Evolutionary conservation across 2,888 invertebrate species (phyloP).

Genomic region (Julus scanicus): DNA sequence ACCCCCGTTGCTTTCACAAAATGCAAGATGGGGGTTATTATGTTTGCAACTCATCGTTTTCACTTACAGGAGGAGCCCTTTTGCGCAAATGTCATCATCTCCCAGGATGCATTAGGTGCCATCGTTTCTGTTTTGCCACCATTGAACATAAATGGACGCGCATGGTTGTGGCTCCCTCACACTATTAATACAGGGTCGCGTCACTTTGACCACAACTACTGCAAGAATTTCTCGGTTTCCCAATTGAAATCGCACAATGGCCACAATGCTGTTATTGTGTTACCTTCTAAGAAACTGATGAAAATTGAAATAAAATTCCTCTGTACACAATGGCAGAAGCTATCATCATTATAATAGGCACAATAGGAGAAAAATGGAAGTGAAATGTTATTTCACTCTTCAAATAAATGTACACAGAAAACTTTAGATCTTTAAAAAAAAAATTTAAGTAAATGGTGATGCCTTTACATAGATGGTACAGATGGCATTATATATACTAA

Average conservation of each 20-base stretch:
- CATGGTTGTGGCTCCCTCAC: not conserved
- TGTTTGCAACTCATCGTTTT: constrained; percentile 19
- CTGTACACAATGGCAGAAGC: not conserved
- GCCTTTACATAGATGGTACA: too few species aligned
- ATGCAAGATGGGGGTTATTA: not conserved
- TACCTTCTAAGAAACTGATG: not conserved
- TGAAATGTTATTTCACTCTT: not conserved
- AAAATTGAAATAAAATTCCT: constrained; percentile 15
- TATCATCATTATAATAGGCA: not conserved
- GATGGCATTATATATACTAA: too few species aligned
- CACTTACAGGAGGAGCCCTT: not conserved
- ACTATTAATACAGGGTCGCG: constrained; percentile 8
- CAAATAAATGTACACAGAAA: not conserved
- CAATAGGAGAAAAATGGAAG: not conserved
- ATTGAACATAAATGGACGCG: not conserved
- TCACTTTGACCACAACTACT: constrained; percentile 37
- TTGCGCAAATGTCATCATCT: not conserved
- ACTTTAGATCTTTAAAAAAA: not conserved
- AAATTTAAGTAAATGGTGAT: too few species aligned
- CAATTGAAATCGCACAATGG: not conserved
- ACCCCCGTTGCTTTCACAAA: not conserved
- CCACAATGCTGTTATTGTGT: constrained; percentile 1
- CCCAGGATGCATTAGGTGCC: not conserved
- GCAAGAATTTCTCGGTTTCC: constrained; percentile 9
- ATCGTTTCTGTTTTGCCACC: not conserved